These are phyloP conservation scores for Littorina saxatilis DNA, from an alignment of 1,140 invertebrate species.

Conservation along the genomic window DNA sequence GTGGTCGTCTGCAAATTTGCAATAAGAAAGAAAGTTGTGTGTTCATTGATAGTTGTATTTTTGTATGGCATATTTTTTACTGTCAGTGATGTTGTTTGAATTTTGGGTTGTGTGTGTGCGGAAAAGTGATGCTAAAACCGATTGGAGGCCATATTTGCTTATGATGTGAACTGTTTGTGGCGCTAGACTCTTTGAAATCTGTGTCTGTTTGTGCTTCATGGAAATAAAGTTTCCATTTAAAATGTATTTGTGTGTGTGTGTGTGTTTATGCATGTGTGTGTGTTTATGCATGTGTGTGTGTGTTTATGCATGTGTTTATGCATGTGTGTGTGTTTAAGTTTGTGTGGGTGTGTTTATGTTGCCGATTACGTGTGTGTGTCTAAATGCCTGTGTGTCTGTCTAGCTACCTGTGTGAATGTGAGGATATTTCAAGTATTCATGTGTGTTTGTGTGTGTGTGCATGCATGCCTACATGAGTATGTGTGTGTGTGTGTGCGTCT, in stretches of 20 bases:
- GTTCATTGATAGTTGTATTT: too few species aligned
- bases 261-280: conserved; percentile 3
- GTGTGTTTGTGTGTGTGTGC: not conserved
- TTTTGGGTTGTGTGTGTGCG: too few species aligned
- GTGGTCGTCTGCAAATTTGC: too few species aligned
- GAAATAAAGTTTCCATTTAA: too few species aligned
- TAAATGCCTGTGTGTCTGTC: not conserved
- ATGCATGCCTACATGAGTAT: not conserved
- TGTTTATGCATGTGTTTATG: not conserved
- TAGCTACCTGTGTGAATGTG: too few species aligned
- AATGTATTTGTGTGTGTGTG: conserved; percentile 6
- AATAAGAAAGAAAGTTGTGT: too few species aligned
- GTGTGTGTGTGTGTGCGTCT: not conserved
- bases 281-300: conserved; percentile 3
- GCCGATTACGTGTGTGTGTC: not conserved
- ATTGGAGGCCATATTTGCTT: too few species aligned
- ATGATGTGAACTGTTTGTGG: not conserved
- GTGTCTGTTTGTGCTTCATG: not conserved
- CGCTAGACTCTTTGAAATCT: too few species aligned
- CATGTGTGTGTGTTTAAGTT: not conserved
- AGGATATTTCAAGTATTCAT: not conserved
- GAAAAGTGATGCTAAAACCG: too few species aligned
- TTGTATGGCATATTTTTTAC: too few species aligned
- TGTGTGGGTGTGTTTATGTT: not conserved
- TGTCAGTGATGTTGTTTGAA: too few species aligned